Evolutionary conservation across 2,113 vertebrate species (phyloP).

Genomic region (Aramus guarauna): DNA sequence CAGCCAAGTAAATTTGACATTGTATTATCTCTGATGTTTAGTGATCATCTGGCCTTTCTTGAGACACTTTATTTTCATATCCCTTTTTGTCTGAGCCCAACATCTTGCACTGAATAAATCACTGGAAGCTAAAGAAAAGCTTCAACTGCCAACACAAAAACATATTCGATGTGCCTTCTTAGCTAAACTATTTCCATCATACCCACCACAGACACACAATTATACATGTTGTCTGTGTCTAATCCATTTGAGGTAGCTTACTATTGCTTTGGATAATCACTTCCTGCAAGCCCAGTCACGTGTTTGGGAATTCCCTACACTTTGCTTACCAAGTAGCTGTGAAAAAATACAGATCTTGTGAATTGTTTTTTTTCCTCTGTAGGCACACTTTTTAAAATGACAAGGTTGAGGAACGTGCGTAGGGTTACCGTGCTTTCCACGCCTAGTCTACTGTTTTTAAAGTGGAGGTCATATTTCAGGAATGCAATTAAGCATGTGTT

Average conservation of each 20-base stretch:
- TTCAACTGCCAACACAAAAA: background rate
- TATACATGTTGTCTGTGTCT: background rate
- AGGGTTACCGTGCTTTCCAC: background rate
- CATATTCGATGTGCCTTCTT: background rate
- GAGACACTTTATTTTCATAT: constrained; percentile 1
- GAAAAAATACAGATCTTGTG: background rate
- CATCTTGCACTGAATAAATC: background rate
- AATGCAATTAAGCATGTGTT: background rate
- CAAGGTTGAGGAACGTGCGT: background rate
- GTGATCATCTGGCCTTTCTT: background rate
- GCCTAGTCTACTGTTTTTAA: background rate
- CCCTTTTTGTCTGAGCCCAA: background rate
- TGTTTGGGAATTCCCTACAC: background rate
- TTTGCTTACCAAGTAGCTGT: background rate
- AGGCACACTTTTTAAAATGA: background rate
- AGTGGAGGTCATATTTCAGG: background rate
- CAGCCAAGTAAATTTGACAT: background rate
- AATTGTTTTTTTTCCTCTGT: background rate
- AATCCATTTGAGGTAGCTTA: background rate
- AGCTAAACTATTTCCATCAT: background rate
- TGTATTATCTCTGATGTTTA: background rate
- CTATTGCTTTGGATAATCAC: background rate
- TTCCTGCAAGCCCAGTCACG: background rate
- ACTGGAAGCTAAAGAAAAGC: background rate
- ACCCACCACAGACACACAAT: background rate